These are phyloP conservation scores for Pteromalus puparum DNA, from an alignment of 1,140 invertebrate genomes.

Conservation along the genomic window DNA sequence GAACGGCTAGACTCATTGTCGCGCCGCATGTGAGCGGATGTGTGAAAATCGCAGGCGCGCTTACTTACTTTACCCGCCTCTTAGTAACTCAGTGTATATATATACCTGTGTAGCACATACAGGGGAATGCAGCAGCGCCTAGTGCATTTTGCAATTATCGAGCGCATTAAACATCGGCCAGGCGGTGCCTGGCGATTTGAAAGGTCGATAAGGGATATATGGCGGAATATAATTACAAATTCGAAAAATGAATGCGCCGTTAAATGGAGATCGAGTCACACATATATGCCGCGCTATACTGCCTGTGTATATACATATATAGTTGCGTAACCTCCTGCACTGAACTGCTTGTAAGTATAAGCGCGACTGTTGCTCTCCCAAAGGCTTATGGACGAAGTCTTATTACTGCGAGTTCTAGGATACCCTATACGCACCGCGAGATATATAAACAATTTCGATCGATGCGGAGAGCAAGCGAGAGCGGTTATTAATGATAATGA, in stretches of 20 bases:
- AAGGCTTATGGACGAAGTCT: constrained; percentile 26
- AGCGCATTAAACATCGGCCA: constrained; percentile 58
- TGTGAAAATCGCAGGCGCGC: constrained; percentile 37
- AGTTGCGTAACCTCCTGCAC: constrained; percentile 45
- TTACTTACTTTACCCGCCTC: no score
- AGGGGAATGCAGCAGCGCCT: constrained; percentile 60
- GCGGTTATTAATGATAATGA: constrained; percentile 49
- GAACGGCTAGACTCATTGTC: background rate
- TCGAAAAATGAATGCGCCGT: constrained; percentile 60
- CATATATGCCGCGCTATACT: background rate
- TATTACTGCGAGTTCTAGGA: constrained; percentile 12
- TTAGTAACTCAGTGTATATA: no score
- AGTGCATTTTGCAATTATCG: constrained; percentile 70
- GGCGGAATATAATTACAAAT: constrained; percentile 71
- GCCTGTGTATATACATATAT: background rate
- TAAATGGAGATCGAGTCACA: constrained; percentile 48
- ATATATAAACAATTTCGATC: constrained; percentile 42
- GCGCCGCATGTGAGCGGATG: constrained; percentile 14
- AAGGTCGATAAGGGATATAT: constrained; percentile 69
- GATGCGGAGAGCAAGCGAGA: background rate
- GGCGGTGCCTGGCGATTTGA: constrained; percentile 63
- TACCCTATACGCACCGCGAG: background rate
- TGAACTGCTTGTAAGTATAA: constrained; percentile 15
- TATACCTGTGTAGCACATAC: constrained; percentile 44
- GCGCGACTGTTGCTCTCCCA: constrained; percentile 55